Evolutionary conservation across 1,140 invertebrate genomes (phyloP).

Genomic region (Cardiocondyla obscurior): DNA sequence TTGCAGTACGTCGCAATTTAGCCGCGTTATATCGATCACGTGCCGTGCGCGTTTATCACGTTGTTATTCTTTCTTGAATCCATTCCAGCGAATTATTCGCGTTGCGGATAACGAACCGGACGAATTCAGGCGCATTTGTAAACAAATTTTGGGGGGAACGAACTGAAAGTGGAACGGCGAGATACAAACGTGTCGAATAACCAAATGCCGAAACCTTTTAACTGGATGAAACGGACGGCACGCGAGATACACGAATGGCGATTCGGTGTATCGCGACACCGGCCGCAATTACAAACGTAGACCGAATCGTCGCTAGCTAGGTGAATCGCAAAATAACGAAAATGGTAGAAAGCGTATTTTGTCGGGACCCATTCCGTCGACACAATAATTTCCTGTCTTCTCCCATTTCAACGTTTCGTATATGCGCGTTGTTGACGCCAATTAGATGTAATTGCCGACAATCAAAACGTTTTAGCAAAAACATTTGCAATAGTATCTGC

Average conservation of each 20-base stretch:
- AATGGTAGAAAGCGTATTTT: constrained; percentile 23
- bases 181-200: constrained; percentile 48
- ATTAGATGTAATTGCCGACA: background rate
- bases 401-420: background rate
- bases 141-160: constrained; percentile 58
- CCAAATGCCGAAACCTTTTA: constrained; percentile 70
- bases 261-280: constrained; percentile 62
- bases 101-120: constrained; percentile 22
- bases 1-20: constrained; percentile 12
- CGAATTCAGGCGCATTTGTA: constrained; percentile 24
- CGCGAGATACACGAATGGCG: constrained; percentile 40
- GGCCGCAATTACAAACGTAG: constrained; percentile 38
- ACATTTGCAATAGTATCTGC: background rate
- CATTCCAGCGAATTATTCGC: constrained; percentile 45
- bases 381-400: constrained; percentile 44
- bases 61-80: constrained; percentile 55
- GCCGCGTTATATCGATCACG: constrained; percentile 8
- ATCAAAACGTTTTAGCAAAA: constrained; percentile 29
- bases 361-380: background rate
- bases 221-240: constrained; percentile 62
- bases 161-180: constrained; percentile 31
- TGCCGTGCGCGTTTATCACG: constrained; percentile 35
- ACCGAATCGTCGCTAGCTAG: constrained; percentile 25
- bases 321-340: constrained; percentile 50
- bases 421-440: constrained; percentile 13